A percentile compares a stretch with the other conserved stretches of the same genome.
Conservation (phyloP, 2,113 vertebrate species). For the Empidonax alnorum region DNA sequence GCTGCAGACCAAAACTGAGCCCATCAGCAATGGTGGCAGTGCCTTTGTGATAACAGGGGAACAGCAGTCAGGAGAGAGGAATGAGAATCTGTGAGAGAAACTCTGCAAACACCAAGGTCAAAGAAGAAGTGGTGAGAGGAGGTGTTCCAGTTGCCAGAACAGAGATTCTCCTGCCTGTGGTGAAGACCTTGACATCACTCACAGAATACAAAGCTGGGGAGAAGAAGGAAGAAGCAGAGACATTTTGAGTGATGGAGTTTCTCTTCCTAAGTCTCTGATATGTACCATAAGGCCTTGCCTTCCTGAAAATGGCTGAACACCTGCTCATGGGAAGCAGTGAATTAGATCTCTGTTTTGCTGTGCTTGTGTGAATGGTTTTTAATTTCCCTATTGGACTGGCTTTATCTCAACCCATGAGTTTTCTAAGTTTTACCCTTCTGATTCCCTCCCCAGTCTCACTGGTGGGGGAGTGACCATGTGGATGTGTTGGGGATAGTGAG, state of each 20-base stretch:
- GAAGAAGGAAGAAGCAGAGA: neutral
- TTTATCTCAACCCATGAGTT: neutral
- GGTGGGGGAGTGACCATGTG: neutral
- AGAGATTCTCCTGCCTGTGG: too few relatives aligned
- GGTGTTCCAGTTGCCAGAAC: neutral
- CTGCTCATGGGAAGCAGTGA: neutral
- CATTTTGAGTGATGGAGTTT: neutral
- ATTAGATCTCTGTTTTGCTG: neutral
- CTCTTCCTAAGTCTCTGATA: neutral
- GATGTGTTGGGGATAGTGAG: too few relatives aligned
- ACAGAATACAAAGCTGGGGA: neutral
- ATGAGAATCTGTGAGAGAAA: neutral
- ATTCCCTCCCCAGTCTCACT: neutral
- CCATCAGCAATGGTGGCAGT: too few relatives aligned
- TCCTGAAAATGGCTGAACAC: neutral
- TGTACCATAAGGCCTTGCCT: too few relatives aligned
- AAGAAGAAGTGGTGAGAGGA: neutral
- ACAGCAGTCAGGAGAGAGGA: neutral
- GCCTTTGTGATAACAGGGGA: neutral
- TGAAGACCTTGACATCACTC: neutral
- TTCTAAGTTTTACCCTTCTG: neutral
- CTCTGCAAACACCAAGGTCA: neutral
- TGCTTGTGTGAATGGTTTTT: neutral
- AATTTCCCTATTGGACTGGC: neutral
- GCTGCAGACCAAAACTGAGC: neutral